phyloP scores from a whole-genome alignment of 1,140 invertebrate genomes.

The Phortica variegata region DNA sequence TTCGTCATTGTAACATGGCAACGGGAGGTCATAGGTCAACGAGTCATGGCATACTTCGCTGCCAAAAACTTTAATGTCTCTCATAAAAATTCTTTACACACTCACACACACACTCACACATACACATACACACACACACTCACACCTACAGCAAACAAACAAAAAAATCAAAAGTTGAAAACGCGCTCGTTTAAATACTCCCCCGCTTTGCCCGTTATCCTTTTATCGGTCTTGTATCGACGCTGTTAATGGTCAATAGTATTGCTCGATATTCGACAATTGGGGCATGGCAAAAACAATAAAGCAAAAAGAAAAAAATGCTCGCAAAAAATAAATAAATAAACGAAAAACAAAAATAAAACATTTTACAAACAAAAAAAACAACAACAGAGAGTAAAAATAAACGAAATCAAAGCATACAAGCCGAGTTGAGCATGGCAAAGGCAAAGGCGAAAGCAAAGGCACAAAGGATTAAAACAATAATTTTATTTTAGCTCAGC shows the following conservation, averaged over 20 bases:
- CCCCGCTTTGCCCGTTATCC: too few relatives aligned
- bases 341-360: constrained; percentile 11
- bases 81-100: neutral
- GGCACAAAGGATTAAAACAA: constrained; percentile 18
- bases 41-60: neutral
- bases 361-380: neutral
- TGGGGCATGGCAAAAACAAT: constrained; percentile 17
- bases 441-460: too few relatives aligned
- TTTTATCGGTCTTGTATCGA: constrained; percentile 1
- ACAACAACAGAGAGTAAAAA: constrained; percentile 15
- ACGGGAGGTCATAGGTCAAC: too few relatives aligned
- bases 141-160: neutral
- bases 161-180: neutral
- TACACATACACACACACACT: neutral
- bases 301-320: constrained; percentile 11
- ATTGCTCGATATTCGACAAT: constrained; percentile 31
- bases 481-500: constrained; percentile 17
- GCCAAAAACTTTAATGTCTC: neutral
- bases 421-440: too few relatives aligned
- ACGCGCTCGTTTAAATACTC: too few relatives aligned
- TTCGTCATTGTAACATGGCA: too few relatives aligned
- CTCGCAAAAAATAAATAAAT: constrained; percentile 19
- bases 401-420: too few relatives aligned
- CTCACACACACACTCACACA: neutral
- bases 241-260: constrained; percentile 30